Evolutionary conservation across 1,140 invertebrate species (phyloP), one percentile per base, ranked within the genome.

Genomic region (Ptiloglossa arizonensis): DNA sequence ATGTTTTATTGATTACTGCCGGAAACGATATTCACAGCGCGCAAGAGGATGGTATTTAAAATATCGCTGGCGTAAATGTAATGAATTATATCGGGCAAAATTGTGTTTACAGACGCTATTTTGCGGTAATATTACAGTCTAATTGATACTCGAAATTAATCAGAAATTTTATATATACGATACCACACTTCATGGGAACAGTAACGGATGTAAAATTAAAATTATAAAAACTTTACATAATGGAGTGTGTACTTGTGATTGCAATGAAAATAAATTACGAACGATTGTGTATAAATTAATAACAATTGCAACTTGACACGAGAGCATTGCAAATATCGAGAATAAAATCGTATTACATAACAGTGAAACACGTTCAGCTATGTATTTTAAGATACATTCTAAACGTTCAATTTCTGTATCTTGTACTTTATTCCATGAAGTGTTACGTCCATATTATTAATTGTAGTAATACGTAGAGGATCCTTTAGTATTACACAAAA

Each of bases 91-190:
- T 22, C 24, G 0, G n/a, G 19, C 17, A 19, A 56, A 57, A 57
- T 57, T 57, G 22, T 19, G 24, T 70, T 70, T 70, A 57, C 52
- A 57, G 44, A 38, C 35, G 48, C 35, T 29, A 70, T 70, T 70
- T 70, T 29, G 52, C 6, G 3, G 24, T 44, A 70, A 41, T n/a
- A 19, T 29, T 57, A 35, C 32, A 19, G 17, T 2, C 17, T 11
- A 35, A 70, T 44, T 41, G 67, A 29, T 35, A 35, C 52, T 41
- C 1, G 4, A 57, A 41, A 70, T 56, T 57, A 29, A 29, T 41
- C 17, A 27, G 17, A 19, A 57, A 70, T 57, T 41, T 19, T 24
- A 2, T 6, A 6, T 5, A 54, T 5, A 11, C 17, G 5, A 48
- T 66, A 22, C n/a, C n/a, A n/a, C 46, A 48, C 46, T 48, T n/a